Evolutionary conservation across 2,888 invertebrate species (phyloP), one percentile per base, ranked within the genome.

Genomic region (Monochamus alternatus): DNA sequence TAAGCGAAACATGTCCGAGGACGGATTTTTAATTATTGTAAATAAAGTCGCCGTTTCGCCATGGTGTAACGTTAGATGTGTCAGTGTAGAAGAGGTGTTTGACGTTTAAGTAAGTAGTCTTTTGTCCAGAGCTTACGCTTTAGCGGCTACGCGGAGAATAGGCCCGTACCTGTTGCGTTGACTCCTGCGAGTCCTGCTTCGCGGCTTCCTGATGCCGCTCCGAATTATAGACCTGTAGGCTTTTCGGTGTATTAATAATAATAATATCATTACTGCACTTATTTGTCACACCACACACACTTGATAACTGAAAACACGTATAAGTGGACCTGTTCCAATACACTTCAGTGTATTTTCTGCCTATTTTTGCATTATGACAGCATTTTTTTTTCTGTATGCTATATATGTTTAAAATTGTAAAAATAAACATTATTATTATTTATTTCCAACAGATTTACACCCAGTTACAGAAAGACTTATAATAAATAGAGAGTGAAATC

Each of bases 91-190:
- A 44, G 12, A n/a, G 60, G 60, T 47, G 69, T n/a, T 60, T 69
- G 14, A 69, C 30, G 31, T 32, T 60, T 51, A 10, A 59, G 69
- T 69, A 69, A 69, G 69, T 69, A 62, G 12, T 10, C 5, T 44
- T 69, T 69, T 59, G 69, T 60, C 60, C 9, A 62, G 31, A 60
- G 22, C 47, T 12, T 1, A 30, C 14, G 32, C 60, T 60, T 44
- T 31, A 14, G 32, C 7, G 60, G 4, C 22, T 43, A n/a, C 47
- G 47, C 38, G 5, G 12, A 60, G 58, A 14, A 0, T 30, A 44
- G 22, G 22, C 38, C 22, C 38, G 38, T 59, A 69, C 69, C 60
- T 69, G 69, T 69, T 69, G 69, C 69, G 22, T 31, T 47, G 10
- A 43, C 3, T 32, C 1, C 52, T 66, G 31, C 30, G 60, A n/a